A percentile compares a stretch with the other conserved stretches of the same genome.
Evolutionary conservation across 2,113 vertebrate genomes (phyloP).

Genomic region (Alosa alosa): DNA sequence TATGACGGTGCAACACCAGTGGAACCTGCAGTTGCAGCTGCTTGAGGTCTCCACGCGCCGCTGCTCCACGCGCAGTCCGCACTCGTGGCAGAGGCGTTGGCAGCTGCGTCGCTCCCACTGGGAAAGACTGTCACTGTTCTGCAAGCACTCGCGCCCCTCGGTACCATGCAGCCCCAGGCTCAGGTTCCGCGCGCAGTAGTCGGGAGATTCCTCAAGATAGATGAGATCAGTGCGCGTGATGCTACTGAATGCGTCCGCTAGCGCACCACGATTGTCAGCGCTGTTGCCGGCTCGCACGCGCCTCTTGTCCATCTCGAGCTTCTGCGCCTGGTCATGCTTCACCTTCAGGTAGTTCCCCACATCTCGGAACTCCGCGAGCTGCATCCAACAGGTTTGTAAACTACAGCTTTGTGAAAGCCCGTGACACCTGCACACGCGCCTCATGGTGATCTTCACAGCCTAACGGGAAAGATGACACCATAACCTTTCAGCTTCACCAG

Average conservation of each 20-base stretch:
- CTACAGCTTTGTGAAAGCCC: constrained; percentile 97
- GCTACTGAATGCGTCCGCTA: constrained; percentile 73
- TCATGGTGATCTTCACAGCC: constrained; percentile 90
- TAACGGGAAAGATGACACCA: constrained; percentile 43
- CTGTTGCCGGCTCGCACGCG: constrained; percentile 82
- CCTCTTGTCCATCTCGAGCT: constrained; percentile 86
- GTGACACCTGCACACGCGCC: constrained; percentile 89
- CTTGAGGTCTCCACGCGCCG: constrained; percentile 74
- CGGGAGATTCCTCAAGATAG: constrained; percentile 93
- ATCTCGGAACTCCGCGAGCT: constrained; percentile 87
- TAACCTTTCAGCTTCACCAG: too few species aligned
- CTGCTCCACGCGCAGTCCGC: constrained; percentile 85
- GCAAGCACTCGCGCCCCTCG: constrained; percentile 89
- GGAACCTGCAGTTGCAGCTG: constrained; percentile 96
- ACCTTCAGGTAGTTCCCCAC: constrained; percentile 87
- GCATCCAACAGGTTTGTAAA: constrained; percentile 93
- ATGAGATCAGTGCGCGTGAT: constrained; percentile 79
- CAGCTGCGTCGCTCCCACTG: constrained; percentile 85
- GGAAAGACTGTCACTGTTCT: constrained; percentile 70
- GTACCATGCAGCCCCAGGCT: constrained; percentile 89
- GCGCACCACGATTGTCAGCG: constrained; percentile 79
- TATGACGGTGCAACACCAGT: constrained; percentile 94
- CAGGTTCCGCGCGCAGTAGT: constrained; percentile 86
- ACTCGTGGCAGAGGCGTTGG: constrained; percentile 85
- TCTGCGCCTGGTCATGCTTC: constrained; percentile 85